Evolutionary conservation across 2,797 vertebrate species (phyloP).

Genomic region (Phataginus tetradactyla): DNA sequence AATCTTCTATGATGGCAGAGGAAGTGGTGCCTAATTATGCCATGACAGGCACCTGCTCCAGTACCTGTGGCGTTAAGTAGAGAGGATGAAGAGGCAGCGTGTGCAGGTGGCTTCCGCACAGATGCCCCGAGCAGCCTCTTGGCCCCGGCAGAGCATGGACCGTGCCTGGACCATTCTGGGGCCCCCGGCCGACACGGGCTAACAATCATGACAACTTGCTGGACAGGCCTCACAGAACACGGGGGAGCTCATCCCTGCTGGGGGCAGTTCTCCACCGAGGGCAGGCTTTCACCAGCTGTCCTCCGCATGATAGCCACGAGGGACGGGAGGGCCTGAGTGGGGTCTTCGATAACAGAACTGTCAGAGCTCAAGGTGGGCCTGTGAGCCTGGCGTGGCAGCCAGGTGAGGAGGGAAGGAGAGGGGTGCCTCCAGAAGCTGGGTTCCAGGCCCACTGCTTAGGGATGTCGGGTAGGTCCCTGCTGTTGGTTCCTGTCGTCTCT

Average conservation of each 20-base stretch:
- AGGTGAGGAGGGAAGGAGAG: too few relatives aligned
- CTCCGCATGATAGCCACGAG: rapidly evolving
- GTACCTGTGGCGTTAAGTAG: conserved; percentile 48
- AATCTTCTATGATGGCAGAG: neutral
- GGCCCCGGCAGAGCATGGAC: conserved; percentile 66
- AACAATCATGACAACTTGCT: conserved; percentile 55
- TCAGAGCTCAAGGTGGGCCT: neutral
- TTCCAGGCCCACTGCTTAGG: neutral
- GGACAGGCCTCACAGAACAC: conserved; percentile 21
- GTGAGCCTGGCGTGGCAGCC: too few relatives aligned
- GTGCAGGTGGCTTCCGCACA: conserved; percentile 60
- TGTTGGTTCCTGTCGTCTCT: neutral
- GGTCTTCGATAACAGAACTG: neutral
- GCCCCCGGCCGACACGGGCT: conserved; percentile 49
- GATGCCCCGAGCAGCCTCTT: conserved; percentile 73
- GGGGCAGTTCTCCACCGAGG: neutral
- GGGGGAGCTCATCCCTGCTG: neutral
- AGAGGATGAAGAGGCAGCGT: conserved; percentile 38
- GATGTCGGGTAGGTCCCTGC: too few relatives aligned
- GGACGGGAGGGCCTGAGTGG: neutral
- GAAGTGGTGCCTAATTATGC: conserved; percentile 67
- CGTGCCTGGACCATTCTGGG: conserved; percentile 44
- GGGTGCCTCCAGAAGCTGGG: rapidly evolving
- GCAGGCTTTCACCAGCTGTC: neutral
- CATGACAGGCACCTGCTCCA: conserved; percentile 40